These are phyloP conservation scores for Aphidoletes aphidimyza DNA, from an alignment of 2,888 invertebrate genomes.

Conservation along the genomic window DNA sequence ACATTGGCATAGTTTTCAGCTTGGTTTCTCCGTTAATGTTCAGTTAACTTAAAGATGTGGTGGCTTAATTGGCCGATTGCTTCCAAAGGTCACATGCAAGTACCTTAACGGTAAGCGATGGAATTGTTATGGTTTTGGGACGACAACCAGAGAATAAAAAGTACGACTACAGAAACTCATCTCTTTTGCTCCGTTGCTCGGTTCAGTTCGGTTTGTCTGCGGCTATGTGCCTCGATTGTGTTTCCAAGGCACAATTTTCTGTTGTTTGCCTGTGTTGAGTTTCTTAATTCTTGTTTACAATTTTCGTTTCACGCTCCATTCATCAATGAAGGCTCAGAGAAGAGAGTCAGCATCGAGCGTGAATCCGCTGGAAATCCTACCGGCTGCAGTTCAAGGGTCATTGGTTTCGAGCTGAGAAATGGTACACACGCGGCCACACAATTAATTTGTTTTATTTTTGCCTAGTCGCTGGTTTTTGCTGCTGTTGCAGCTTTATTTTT, in stretches of 20 bases:
- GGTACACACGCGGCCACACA: background rate
- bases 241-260: background rate
- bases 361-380: conserved; percentile 23
- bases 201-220: too few species aligned
- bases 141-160: too few species aligned
- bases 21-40: background rate
- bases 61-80: conserved; percentile 36
- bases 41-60: conserved; percentile 7
- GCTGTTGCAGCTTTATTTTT: too few species aligned
- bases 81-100: conserved; percentile 40
- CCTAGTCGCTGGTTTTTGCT: background rate
- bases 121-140: conserved; percentile 31
- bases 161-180: too few species aligned
- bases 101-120: conserved; percentile 15
- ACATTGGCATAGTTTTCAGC: conserved; percentile 2
- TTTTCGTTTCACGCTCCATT: conserved; percentile 2
- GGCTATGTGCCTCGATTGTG: background rate
- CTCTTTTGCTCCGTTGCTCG: too few species aligned
- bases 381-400: conserved; percentile 33
- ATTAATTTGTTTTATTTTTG: background rate
- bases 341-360: too few species aligned
- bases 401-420: conserved; percentile 27
- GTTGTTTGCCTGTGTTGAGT: background rate
- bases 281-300: conserved; percentile 28
- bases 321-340: background rate